These are phyloP conservation scores for Hedya salicella DNA, from an alignment of 2,888 invertebrate species.

Conservation along the genomic window DNA sequence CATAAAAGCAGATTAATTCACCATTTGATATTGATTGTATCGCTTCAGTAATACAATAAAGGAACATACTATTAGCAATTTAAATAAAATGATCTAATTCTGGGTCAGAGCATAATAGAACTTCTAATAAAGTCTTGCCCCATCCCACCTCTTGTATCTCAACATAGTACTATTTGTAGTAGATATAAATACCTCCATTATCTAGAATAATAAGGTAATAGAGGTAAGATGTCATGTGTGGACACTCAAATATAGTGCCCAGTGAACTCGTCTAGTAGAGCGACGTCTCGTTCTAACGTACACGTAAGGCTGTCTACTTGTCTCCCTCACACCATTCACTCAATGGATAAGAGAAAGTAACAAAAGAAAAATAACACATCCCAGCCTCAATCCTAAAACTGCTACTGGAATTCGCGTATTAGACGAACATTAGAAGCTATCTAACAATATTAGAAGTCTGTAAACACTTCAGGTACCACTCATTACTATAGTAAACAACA, in stretches of 20 bases:
- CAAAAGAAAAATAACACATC: conserved; percentile 81
- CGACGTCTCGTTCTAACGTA: conserved; percentile 66
- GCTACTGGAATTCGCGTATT: conserved; percentile 10
- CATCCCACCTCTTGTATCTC: conserved; percentile 26
- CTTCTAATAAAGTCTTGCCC: conserved; percentile 45
- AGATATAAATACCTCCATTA: conserved; percentile 25
- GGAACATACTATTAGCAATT: conserved; percentile 45
- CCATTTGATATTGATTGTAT: conserved; percentile 17
- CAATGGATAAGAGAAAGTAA: conserved; percentile 82
- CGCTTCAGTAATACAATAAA: conserved; percentile 31
- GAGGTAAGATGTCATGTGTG: conserved; percentile 63
- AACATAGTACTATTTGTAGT: conserved; percentile 18
- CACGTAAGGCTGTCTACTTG: conserved; percentile 52
- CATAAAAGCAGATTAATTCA: conserved; percentile 13
- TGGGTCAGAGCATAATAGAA: conserved; percentile 45
- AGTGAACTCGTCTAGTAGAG: conserved; percentile 66
- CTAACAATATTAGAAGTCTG: conserved; percentile 44
- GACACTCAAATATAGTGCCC: conserved; percentile 57
- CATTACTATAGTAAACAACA: conserved; percentile 64
- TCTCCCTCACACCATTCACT: conserved; percentile 81
- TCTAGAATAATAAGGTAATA: conserved; percentile 54
- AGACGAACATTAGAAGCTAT: conserved; percentile 1
- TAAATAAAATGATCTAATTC: conserved; percentile 45
- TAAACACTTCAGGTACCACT: conserved; percentile 46
- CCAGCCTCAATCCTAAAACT: conserved; percentile 60